These are phyloP conservation scores for Urocyon cinereoargenteus DNA, from an alignment of 2,797 vertebrate genomes.

Conservation along the genomic window DNA sequence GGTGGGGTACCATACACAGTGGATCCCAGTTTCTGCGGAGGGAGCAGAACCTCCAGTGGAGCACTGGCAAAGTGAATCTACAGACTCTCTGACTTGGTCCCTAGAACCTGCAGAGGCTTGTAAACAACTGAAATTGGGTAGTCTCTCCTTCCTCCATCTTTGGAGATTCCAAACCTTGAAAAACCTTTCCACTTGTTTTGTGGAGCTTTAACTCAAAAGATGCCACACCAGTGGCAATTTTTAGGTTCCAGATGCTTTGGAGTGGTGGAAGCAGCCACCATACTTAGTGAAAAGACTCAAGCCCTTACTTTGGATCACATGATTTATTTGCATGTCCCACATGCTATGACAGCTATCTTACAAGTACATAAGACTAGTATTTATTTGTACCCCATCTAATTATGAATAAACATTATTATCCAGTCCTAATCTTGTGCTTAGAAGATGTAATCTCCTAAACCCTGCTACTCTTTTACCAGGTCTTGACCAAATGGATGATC, in stretches of 20 bases:
- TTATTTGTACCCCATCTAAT: not conserved
- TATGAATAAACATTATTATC: not conserved
- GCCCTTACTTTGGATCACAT: not conserved
- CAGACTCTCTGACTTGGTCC: not conserved
- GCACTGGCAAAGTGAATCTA: not conserved
- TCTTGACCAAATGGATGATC: not conserved
- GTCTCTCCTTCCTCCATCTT: not conserved
- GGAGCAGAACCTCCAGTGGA: not conserved
- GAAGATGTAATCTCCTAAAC: not conserved
- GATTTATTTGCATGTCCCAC: not conserved
- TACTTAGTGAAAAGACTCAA: not conserved
- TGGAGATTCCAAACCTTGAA: not conserved
- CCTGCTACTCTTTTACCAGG: not conserved
- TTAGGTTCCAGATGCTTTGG: not conserved
- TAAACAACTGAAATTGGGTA: not conserved
- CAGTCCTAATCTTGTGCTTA: not conserved
- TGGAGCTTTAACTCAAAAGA: conserved; percentile 28
- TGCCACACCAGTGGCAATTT: not conserved
- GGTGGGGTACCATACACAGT: not conserved
- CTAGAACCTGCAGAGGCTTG: not conserved
- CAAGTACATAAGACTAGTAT: not conserved
- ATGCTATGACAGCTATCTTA: not conserved
- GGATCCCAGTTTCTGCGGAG: not conserved
- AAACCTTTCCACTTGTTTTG: not conserved
- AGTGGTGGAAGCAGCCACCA: not conserved